Evolutionary conservation across 2,888 invertebrate species (phyloP), one percentile per base, ranked within the genome.

Genomic region (Hydroisotoma schaefferi): DNA sequence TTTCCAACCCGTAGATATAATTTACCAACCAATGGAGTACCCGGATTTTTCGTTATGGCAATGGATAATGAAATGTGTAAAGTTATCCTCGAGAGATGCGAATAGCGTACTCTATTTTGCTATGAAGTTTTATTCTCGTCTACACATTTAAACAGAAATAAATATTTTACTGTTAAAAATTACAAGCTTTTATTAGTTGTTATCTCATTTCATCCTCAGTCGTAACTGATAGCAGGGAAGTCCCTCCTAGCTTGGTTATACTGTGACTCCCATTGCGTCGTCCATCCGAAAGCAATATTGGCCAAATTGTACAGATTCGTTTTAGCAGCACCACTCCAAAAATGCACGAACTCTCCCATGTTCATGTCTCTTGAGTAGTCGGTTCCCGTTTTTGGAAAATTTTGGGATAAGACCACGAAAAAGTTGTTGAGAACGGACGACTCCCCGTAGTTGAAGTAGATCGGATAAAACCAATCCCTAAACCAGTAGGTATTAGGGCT

Each of bases 11-110:
- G 33, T n/a, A 67, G 64, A 27, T 69, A 55, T 37, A 3, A 27
- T n/a, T 37, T 70, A 12, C 70, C 68, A 23, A 27, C 44, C 12
- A 70, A 70, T 40, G 70, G 70, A 15, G 60, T 70, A 1, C 68
- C 70, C 23, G 55, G 58, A 12, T 70, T 70, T 38, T 57, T 70
- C 29, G 60, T 70, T 15, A 37, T 70, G 23, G 62, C 65, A 20
- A 51, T 38, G 22, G 59, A 59, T 10, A 68, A 68, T 55, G 46
- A 57, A 44, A 54, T 64, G 33, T 70, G 68, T 37, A 44, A 59
- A 25, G 23, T 33, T 5, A 44, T 63, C 26, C 28, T 55, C 2
- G 46, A 63, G 12, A 33, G 63, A 20, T 43, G 43, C 20, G n/a
- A 43, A 43, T 43, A 43, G 18, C 6, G 18, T 43, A 33, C 15